phyloP scores from a whole-genome alignment of 2,888 invertebrate species.

The Nysson spinosus region DNA sequence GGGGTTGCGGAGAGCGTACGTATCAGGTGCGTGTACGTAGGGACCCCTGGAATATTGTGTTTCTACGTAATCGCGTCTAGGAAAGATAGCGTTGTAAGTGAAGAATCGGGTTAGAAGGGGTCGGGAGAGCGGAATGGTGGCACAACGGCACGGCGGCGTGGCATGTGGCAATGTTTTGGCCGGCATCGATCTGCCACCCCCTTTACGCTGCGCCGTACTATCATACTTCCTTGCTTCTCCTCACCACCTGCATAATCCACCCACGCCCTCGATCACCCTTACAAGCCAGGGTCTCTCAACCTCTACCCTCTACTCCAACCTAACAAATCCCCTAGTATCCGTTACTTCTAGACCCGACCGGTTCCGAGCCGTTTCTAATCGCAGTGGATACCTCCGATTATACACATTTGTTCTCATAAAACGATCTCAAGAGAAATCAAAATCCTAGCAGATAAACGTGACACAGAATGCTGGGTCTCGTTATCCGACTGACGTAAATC shows the following conservation, averaged over 20 bases:
- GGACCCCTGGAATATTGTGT: not conserved
- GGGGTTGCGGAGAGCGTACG: not conserved
- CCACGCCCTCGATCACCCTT: slow-evolving; percentile 47
- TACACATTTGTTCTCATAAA: too few species aligned
- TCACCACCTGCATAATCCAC: slow-evolving; percentile 36
- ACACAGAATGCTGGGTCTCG: too few species aligned
- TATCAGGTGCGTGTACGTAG: not conserved
- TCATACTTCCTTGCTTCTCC: slow-evolving; percentile 55
- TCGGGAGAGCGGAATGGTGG: slow-evolving; percentile 7
- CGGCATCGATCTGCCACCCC: slow-evolving; percentile 74
- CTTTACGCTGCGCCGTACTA: slow-evolving; percentile 71
- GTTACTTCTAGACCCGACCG: too few species aligned
- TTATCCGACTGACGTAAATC: too few species aligned
- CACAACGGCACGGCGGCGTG: slow-evolving; percentile 50
- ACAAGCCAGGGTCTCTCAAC: slow-evolving; percentile 75
- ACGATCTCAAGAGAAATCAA: too few species aligned
- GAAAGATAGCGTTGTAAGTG: slow-evolving; percentile 29
- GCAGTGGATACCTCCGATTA: too few species aligned
- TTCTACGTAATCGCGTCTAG: slow-evolving; percentile 32
- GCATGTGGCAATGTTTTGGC: slow-evolving; percentile 78
- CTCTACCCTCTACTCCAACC: slow-evolving; percentile 71
- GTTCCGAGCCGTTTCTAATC: too few species aligned
- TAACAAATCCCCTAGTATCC: too few species aligned
- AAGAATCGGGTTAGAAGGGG: slow-evolving; percentile 37
- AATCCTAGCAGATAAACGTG: too few species aligned